Conservation (phyloP, 2,888 invertebrate genomes). For the Lasiommata megera region DNA sequence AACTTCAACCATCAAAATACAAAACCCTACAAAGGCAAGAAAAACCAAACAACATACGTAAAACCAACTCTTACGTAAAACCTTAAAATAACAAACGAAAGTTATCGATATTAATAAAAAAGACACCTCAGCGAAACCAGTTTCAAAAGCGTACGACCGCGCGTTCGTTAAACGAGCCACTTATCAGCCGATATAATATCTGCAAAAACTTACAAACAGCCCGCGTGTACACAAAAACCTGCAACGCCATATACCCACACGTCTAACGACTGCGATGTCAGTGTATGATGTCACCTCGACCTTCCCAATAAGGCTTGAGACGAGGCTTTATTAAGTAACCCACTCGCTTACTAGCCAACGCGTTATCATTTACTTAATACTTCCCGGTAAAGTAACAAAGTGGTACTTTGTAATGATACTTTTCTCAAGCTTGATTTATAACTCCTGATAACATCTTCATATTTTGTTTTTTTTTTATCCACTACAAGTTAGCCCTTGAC, state of each 20-base stretch:
- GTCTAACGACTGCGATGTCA: slow-evolving; percentile 9
- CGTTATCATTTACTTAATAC: not conserved
- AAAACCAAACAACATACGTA: not conserved
- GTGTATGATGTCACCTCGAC: slow-evolving; percentile 27
- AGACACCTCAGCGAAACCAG: not conserved
- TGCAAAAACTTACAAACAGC: slow-evolving; percentile 5
- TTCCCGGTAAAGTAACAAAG: not conserved
- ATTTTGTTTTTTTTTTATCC: no score
- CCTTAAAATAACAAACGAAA: not conserved
- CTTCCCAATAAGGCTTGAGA: slow-evolving; percentile 20
- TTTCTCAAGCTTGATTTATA: no score
- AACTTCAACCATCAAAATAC: no score
- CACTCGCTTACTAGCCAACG: not conserved
- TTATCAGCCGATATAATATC: slow-evolving; percentile 6
- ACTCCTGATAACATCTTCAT: no score
- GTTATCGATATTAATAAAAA: not conserved
- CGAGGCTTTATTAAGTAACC: slow-evolving; percentile 9
- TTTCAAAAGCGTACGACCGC: not conserved
- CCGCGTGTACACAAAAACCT: not conserved
- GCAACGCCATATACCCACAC: slow-evolving; percentile 15
- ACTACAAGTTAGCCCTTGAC: no score
- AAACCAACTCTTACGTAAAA: not conserved
- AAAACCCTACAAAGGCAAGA: not conserved
- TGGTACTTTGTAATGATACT: not conserved
- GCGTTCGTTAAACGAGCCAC: not conserved